Conservation (phyloP, 1,140 invertebrate genomes). For the Chrysomallon squamiferum region DNA sequence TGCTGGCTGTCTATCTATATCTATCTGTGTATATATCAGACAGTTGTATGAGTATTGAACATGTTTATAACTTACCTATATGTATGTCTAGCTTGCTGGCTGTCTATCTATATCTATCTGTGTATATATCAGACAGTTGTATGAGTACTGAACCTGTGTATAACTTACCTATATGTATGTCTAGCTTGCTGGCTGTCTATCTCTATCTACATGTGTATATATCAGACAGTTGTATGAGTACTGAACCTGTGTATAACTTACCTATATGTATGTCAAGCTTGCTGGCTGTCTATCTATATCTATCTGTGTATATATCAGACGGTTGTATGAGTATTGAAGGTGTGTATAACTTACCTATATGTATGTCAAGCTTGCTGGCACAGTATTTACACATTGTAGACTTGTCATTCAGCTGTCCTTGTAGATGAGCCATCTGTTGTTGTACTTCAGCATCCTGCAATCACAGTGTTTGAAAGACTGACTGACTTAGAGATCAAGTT, state of each 20-base stretch:
- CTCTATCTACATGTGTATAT: neutral
- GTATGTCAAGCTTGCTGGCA: conserved; percentile 57
- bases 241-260: neutral
- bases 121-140: too few relatives aligned
- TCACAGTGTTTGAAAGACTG: too few relatives aligned
- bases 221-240: neutral
- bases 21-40: too few relatives aligned
- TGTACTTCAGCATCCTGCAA: conserved; percentile 40
- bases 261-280: neutral
- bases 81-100: too few relatives aligned
- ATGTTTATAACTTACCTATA: too few relatives aligned
- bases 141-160: too few relatives aligned
- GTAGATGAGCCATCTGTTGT: conserved; percentile 32
- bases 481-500: too few relatives aligned
- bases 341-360: conserved; percentile 47
- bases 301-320: neutral
- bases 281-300: neutral
- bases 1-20: too few relatives aligned
- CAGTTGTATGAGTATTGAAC: too few relatives aligned
- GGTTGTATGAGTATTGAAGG: neutral
- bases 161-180: too few relatives aligned
- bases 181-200: too few relatives aligned
- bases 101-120: too few relatives aligned
- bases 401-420: conserved; percentile 51
- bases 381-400: conserved; percentile 57